These are phyloP conservation scores for Esox masquinongy DNA, from an alignment of 2,797 vertebrate species.

Conservation along the genomic window DNA sequence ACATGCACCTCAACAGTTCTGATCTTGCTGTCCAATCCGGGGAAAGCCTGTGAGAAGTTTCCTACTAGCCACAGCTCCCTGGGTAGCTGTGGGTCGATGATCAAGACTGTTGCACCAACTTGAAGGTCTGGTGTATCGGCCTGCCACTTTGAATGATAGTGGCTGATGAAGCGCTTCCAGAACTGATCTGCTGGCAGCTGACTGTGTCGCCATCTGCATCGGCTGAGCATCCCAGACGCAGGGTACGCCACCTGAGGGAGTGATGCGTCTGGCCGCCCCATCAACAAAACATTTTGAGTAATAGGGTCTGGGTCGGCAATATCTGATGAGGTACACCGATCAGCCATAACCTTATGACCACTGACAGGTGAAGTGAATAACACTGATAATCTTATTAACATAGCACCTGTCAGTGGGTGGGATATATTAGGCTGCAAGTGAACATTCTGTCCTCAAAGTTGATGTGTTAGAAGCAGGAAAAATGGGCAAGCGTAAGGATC, in stretches of 20 bases:
- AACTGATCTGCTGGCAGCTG: constrained; percentile 21
- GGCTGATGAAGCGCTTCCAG: constrained; percentile 13
- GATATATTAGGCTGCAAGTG: too few relatives aligned
- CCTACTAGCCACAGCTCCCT: constrained; percentile 8
- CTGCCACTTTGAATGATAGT: constrained; percentile 20
- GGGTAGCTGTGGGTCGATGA: constrained; percentile 15
- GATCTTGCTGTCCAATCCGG: constrained; percentile 5
- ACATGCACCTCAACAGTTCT: background rate
- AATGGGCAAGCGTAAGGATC: too few relatives aligned
- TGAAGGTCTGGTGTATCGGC: constrained; percentile 2
- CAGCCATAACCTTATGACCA: too few relatives aligned
- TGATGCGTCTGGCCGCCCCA: constrained; percentile 16
- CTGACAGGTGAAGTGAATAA: too few relatives aligned
- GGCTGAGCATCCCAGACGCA: background rate
- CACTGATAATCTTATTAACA: too few relatives aligned
- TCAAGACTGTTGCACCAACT: background rate
- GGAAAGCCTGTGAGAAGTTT: background rate
- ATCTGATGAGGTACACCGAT: too few relatives aligned
- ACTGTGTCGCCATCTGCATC: constrained; percentile 16
- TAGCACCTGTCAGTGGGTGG: too few relatives aligned
- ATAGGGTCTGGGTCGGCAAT: too few relatives aligned
- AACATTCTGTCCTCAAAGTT: too few relatives aligned
- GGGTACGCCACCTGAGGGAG: constrained; percentile 14
- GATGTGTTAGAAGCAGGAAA: background rate
- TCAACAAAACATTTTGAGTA: constrained; percentile 1